Base-by-base conservation (phyloP, 2,797 vertebrate species). In the Hyperoplus immaculatus region DNA sequence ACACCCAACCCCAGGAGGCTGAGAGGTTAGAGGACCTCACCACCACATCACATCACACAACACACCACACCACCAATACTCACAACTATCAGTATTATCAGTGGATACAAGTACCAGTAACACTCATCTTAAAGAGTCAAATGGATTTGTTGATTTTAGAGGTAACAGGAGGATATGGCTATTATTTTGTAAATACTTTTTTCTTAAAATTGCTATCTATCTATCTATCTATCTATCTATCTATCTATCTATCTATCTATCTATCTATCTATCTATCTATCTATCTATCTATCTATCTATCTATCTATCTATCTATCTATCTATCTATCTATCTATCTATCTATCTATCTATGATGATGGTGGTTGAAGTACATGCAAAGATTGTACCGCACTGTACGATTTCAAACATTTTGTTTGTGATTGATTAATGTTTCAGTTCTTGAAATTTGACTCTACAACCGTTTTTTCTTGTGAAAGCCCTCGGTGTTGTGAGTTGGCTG, bases 121-220 rank as follows among this genome's bases (percentile, higher is more conserved):
- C 85, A 81, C 82, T 66, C 74, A 77, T 77, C 84, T 84, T 83
- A 70, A 29, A 86, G 84, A 84, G 81, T 69, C 86, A 94, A 97
- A 97, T 95, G 94, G 94, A 97, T 96, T 96, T 96, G 95, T 97
- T 97, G 94, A 96, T 97, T 97, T 97, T 94, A 93, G 93, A 90
- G 67, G 90, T 94, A 83, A 80, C 72, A 81, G 71, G 66, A 85
- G 85, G 78, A 87, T 87, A 83, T 88, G 88, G 82, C 68, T 92
- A 80, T 93, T 94, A 86, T 88, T 93, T 88, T 95, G 93, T 95
- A 94, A 92, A 94, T 94, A 92, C 61, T 81, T 89, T 56, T 79
- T 88, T 88, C 86, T 87, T 83, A 62, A 67, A 71, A 38, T 62
- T 61, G 73, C 61, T 78, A 4, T 86, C 71, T 77, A 10, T 82